A percentile compares a stretch with the other conserved stretches of the same genome.
These are phyloP conservation scores for Nephrotoma appendiculata DNA, from an alignment of 2,888 invertebrate species.

Conservation along the genomic window DNA sequence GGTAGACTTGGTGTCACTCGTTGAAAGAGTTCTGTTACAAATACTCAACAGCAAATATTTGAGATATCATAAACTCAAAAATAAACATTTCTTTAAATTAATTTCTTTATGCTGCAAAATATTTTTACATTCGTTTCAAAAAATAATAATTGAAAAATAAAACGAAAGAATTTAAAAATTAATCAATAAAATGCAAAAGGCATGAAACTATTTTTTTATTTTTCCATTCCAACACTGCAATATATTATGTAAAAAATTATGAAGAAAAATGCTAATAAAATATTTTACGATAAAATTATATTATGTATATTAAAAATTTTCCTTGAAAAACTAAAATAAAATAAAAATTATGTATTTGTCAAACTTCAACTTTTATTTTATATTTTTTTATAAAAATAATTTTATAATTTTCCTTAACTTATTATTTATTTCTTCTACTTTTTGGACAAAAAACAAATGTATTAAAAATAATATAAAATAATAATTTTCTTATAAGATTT, in stretches of 20 bases:
- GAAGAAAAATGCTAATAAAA: not conserved
- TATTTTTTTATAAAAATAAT: not conserved
- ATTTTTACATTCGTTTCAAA: not conserved
- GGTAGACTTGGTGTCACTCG: not conserved
- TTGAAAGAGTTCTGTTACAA: not conserved
- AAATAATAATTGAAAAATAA: not conserved
- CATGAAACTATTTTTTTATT: not conserved
- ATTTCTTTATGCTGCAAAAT: not conserved
- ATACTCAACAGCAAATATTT: not conserved
- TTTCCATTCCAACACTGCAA: not conserved
- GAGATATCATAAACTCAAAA: not conserved
- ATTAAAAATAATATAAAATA: not conserved
- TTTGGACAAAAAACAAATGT: not conserved
- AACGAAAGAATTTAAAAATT: not conserved
- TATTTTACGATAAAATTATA: not conserved
- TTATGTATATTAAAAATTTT: not conserved
- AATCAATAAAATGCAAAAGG: constrained; percentile 1
- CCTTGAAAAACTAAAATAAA: not conserved
- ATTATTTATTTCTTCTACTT: not conserved
- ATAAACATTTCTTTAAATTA: not conserved
- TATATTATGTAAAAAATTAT: not conserved
- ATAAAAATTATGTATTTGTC: not conserved
- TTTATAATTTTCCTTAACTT: not conserved
- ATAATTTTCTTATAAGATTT: not conserved
- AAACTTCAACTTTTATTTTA: not conserved